A percentile compares a stretch with the other conserved stretches of the same genome.
Conservation (phyloP, 1,140 invertebrate species). For the Drosophila suzukii region DNA sequence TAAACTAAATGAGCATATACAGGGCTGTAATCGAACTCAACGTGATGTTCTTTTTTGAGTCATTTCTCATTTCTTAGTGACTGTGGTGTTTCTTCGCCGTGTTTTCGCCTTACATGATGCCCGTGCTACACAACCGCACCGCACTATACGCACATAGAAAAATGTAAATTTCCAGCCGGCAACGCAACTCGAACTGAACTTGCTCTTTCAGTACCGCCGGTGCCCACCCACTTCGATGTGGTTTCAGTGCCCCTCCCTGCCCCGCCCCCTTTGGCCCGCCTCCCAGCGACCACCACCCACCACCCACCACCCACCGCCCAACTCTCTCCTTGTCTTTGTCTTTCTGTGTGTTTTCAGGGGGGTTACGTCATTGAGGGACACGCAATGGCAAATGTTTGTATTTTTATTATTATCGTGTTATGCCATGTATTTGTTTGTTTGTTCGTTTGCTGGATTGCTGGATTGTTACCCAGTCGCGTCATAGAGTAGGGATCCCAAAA, state of each 20-base stretch:
- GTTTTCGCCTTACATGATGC: not conserved
- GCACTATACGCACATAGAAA: slow-evolving; percentile 29
- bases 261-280: not conserved
- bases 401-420: slow-evolving; percentile 62
- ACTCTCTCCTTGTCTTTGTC: slow-evolving; percentile 8
- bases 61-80: no score
- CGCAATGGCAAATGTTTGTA: slow-evolving; percentile 71
- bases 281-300: not conserved
- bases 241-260: slow-evolving; percentile 6
- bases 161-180: slow-evolving; percentile 31
- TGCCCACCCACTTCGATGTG: slow-evolving; percentile 21
- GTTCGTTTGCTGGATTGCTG: slow-evolving; percentile 48
- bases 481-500: slow-evolving; percentile 15
- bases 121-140: not conserved
- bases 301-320: not conserved
- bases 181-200: slow-evolving; percentile 27
- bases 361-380: slow-evolving; percentile 75
- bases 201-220: slow-evolving; percentile 6
- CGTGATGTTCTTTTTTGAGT: no score
- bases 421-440: slow-evolving; percentile 47
- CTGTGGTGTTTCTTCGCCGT: not conserved
- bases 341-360: slow-evolving; percentile 23
- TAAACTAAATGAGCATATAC: no score
- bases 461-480: slow-evolving; percentile 44
- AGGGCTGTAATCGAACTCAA: no score